phyloP scores from a whole-genome alignment of 2,113 vertebrate genomes.

The Trematomus loennbergii region DNA sequence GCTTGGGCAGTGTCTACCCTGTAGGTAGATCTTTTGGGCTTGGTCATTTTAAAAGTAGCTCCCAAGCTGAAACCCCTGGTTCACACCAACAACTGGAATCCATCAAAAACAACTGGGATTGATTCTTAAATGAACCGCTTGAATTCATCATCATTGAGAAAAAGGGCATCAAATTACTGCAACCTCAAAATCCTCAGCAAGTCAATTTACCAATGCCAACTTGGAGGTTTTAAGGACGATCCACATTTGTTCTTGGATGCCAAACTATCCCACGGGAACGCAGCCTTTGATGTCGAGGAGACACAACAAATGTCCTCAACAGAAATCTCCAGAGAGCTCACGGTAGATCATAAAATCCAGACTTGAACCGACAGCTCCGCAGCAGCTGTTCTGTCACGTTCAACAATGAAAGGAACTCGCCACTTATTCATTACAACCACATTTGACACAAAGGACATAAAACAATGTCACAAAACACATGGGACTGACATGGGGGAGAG shows the following conservation, averaged over 20 bases:
- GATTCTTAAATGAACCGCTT: neutral
- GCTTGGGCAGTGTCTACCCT: too few relatives aligned
- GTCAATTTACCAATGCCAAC: neutral
- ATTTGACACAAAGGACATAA: slow-evolving; percentile 1
- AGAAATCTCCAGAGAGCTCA: neutral
- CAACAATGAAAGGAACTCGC: slow-evolving; percentile 42
- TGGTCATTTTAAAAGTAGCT: too few relatives aligned
- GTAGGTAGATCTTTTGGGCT: too few relatives aligned
- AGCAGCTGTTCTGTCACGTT: slow-evolving; percentile 37
- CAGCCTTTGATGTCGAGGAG: neutral
- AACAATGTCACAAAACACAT: slow-evolving; percentile 15
- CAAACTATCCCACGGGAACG: neutral
- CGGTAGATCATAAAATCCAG: slow-evolving; percentile 44
- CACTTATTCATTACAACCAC: slow-evolving; percentile 27
- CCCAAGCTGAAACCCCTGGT: too few relatives aligned
- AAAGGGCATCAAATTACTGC: too few relatives aligned
- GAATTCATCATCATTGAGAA: too few relatives aligned
- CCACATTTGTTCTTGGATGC: neutral
- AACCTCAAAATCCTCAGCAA: neutral
- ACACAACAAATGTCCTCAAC: neutral
- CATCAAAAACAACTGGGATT: slow-evolving; percentile 1
- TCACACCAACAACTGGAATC: slow-evolving; percentile 22
- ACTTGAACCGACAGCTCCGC: slow-evolving; percentile 38
- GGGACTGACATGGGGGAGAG: neutral
- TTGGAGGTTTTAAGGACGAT: neutral